Evolutionary conservation across 2,888 invertebrate genomes (phyloP), one percentile per base, ranked within the genome.

Genomic region (Yponomeuta sedellus): DNA sequence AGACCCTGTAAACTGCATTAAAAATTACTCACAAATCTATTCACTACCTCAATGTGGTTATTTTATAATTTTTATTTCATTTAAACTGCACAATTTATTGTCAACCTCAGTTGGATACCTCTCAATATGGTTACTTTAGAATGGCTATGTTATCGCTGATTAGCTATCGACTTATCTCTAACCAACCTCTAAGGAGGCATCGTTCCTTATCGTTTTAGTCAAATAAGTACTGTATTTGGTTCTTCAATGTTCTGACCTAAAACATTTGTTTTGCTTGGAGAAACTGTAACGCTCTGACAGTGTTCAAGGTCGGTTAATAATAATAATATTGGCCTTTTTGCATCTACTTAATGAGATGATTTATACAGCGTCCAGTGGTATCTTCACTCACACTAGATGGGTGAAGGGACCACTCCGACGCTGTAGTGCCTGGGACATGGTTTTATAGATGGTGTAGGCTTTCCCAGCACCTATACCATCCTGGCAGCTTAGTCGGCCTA

Each of bases 81-180:
- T 10, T 44, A 12, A 44, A 10, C 12, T 44, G 10, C 0, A 16
- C 16, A 5, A 52, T 3, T 52, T 12, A 8, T 52, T 52, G 12
- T 52, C 44, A 52, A 52, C 16, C 5, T 34, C 34, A 34, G 34
- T 5, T 34, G 34, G 8, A 44, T 52, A 52, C 44, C 16, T 52
- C 44, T 52, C 16, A 16, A 16, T 52, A 28, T 16, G 8, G 39
- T 62, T 39, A 34, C 28, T 62, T 34, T 62, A 39, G 16, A 52
- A 52, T 52, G 44, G 3, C 10, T 52, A 20, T 71, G 75, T 81
- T 88, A 89, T 88, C 88, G 73, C 82, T 86, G 89, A 89, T 89
- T 88, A 89, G 85, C 74, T 88, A 88, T 89, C 85, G 84, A 83
- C 80, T 84, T 88, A 86, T 88, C 86, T 72, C 73, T 70, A 73